Percentiles rank a stretch among this genome's conserved stretches.
Evolutionary conservation across 2,888 invertebrate genomes (phyloP).

Genomic region (Salticus scenicus): DNA sequence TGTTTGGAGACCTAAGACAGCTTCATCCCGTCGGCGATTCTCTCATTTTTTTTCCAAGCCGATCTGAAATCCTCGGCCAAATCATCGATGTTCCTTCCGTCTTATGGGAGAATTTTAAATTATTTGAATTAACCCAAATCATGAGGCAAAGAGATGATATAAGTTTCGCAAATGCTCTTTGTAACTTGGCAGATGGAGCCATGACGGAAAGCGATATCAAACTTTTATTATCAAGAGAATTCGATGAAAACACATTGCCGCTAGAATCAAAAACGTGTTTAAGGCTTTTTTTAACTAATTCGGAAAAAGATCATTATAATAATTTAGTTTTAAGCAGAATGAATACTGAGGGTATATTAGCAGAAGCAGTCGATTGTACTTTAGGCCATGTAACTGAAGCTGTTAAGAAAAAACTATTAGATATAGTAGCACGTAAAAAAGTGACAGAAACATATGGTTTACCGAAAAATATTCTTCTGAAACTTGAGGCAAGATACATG

Average conservation of each 20-base stretch:
- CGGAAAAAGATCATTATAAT: too few relatives aligned
- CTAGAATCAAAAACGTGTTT: too few relatives aligned
- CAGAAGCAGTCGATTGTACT: too few relatives aligned
- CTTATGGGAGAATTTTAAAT: neutral
- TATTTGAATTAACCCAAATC: constrained; percentile 62
- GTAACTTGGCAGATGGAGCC: constrained; percentile 61
- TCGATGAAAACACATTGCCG: neutral
- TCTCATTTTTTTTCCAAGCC: neutral
- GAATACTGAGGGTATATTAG: too few relatives aligned
- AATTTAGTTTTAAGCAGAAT: too few relatives aligned
- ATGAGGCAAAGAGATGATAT: constrained; percentile 70
- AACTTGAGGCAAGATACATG: too few relatives aligned
- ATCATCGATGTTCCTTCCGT: neutral
- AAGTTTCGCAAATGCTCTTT: constrained; percentile 64
- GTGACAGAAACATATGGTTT: too few relatives aligned
- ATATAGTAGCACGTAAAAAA: too few relatives aligned
- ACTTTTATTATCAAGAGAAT: neutral
- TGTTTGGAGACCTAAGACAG: constrained; percentile 73
- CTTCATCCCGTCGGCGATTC: constrained; percentile 30
- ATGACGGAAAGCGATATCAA: constrained; percentile 45
- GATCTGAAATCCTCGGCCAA: neutral
- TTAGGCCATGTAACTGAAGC: too few relatives aligned
- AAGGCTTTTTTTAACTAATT: too few relatives aligned
- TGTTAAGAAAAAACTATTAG: too few relatives aligned
- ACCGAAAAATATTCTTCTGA: too few relatives aligned